phyloP scores from a whole-genome alignment of 2,888 invertebrate genomes.

The Erebia aethiops region DNA sequence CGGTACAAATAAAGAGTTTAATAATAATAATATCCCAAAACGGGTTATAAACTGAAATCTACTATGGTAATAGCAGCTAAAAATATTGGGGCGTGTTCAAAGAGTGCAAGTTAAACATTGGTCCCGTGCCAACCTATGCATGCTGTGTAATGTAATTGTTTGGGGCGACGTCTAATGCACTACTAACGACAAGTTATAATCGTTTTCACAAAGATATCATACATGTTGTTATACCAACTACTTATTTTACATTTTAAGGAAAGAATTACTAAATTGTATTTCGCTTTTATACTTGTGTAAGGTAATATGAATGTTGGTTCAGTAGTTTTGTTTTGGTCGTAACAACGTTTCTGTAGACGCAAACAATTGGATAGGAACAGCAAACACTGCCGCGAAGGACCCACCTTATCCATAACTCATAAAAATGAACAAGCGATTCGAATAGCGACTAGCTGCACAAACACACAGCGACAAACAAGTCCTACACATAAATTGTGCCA shows the following conservation, averaged over 20 bases:
- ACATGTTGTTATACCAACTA: slow-evolving; percentile 21
- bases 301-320: slow-evolving; percentile 9
- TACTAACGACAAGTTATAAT: slow-evolving; percentile 31
- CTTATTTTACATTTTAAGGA: background rate
- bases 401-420: slow-evolving; percentile 78
- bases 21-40: no score
- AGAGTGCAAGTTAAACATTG: slow-evolving; percentile 64
- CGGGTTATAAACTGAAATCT: slow-evolving; percentile 61
- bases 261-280: background rate
- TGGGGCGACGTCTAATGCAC: slow-evolving; percentile 40
- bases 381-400: slow-evolving; percentile 61
- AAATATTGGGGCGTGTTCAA: slow-evolving; percentile 66
- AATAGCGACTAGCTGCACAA: slow-evolving; percentile 64
- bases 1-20: no score
- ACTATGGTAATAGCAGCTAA: slow-evolving; percentile 65
- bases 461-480: slow-evolving; percentile 62
- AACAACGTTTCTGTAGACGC: slow-evolving; percentile 45
- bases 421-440: slow-evolving; percentile 72
- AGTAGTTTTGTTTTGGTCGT: slow-evolving; percentile 26
- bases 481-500: slow-evolving; percentile 42
- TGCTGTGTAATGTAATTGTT: slow-evolving; percentile 58
- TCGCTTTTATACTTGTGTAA: slow-evolving; percentile 2
- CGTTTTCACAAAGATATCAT: slow-evolving; percentile 29
- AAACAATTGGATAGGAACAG: slow-evolving; percentile 62
- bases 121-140: slow-evolving; percentile 73